Base-by-base conservation (phyloP, 1,140 invertebrate genomes). In the Phenacoccus solenopsis region DNA sequence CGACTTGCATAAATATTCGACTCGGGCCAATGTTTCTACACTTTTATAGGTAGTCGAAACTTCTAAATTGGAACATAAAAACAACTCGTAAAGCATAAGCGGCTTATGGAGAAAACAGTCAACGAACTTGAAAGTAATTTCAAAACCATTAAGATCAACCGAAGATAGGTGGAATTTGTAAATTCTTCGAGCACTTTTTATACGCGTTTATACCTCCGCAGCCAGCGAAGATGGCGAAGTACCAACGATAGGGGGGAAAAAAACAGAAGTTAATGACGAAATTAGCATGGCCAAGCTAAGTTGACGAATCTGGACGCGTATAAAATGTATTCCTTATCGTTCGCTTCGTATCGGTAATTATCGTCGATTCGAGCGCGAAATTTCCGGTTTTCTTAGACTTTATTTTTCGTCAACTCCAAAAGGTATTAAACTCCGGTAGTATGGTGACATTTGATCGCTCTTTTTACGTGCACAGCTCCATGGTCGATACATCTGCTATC, bases 51-150 rank as follows among this genome's bases (percentile, higher is more conserved):
- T 64, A 64, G 59, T 64, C 59, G 59, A 64, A 64, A 64, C 25
- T 64, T 64, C 21, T 25, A 64, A 64, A 64, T 27, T 64, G 25
- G 22, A 64, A 64, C 59, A 64, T 64, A 64, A 64, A 32, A 64
- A 64, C 59, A 25, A 64, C 59, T 64, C 59, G 59, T 64, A 64
- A 64, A 64, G 25, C 59, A 64, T 64, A 64, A 24, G 59, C 59
- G 59, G 59, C 59, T 64, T 64, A 25, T 64, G 21, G 59, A 16
- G 25, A 64, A 27, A 64, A 64, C 59, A 64, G 59, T 64, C 59
- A 64, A 64, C 59, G 59, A 64, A 64, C 59, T 64, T 27, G 22
- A 27, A 64, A 64, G 59, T 64, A 64, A 64, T 64, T 64, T 64
- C 59, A 64, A 64, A 64, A 64, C 59, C 25, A 64, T 64, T 64